Evolutionary conservation across 2,888 invertebrate genomes (phyloP).

Genomic region (Chouioia cunea): DNA sequence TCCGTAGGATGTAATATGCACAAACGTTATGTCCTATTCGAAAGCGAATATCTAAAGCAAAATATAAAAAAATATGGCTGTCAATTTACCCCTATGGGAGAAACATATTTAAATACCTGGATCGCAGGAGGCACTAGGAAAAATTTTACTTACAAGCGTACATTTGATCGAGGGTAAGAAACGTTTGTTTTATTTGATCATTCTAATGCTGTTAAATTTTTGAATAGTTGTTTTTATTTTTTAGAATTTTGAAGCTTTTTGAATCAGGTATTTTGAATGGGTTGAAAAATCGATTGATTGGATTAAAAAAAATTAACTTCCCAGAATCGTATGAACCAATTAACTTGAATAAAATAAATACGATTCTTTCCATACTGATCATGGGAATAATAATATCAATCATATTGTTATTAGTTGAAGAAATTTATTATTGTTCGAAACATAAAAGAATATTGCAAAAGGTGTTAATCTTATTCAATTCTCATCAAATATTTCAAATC

Average conservation of each 20-base stretch:
- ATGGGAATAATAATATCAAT: neutral
- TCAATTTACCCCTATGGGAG: slow-evolving; percentile 38
- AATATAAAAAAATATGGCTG: slow-evolving; percentile 35
- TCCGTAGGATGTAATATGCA: slow-evolving; percentile 29
- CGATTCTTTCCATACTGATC: neutral
- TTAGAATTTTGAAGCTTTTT: slow-evolving; percentile 8
- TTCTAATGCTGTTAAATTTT: neutral
- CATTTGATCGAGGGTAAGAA: slow-evolving; percentile 52
- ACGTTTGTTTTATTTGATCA: too few species aligned
- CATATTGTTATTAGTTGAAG: neutral
- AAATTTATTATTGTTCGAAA: slow-evolving; percentile 12
- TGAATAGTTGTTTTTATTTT: neutral
- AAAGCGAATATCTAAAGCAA: slow-evolving; percentile 41
- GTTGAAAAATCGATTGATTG: slow-evolving; percentile 1
- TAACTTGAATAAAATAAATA: neutral
- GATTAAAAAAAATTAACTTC: neutral
- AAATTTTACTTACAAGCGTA: slow-evolving; percentile 49
- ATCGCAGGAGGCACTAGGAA: slow-evolving; percentile 48
- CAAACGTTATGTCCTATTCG: slow-evolving; percentile 23
- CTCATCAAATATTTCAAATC: slow-evolving; percentile 19
- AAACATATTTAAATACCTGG: slow-evolving; percentile 19
- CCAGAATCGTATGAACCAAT: neutral
- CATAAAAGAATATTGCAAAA: slow-evolving; percentile 39
- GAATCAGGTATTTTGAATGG: slow-evolving; percentile 14
- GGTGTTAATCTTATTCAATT: slow-evolving; percentile 45